These are phyloP conservation scores for Eilema sororculum DNA, from an alignment of 2,888 invertebrate species.

Conservation along the genomic window DNA sequence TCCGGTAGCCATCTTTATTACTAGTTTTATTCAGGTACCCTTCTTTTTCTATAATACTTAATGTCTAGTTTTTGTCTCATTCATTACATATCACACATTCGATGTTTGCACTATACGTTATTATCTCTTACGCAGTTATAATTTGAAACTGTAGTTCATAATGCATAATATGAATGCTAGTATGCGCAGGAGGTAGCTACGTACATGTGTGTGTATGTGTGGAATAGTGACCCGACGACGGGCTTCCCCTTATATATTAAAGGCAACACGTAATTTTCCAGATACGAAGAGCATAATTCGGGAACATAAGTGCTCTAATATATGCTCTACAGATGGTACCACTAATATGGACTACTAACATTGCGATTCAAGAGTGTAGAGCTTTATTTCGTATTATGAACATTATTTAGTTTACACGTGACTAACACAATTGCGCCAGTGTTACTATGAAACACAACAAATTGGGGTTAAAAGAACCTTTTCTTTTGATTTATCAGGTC, in stretches of 20 bases:
- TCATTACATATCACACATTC: slow-evolving; percentile 47
- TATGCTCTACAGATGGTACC: slow-evolving; percentile 68
- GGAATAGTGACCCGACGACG: slow-evolving; percentile 37
- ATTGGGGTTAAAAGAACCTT: slow-evolving; percentile 66
- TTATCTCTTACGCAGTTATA: slow-evolving; percentile 42
- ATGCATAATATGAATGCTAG: slow-evolving; percentile 25
- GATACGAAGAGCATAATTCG: slow-evolving; percentile 72
- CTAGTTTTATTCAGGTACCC: slow-evolving; percentile 33
- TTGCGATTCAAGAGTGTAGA: slow-evolving; percentile 57
- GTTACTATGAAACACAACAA: slow-evolving; percentile 55
- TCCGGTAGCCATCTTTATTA: slow-evolving; percentile 54
- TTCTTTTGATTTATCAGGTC: slow-evolving; percentile 80
- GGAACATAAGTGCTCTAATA: slow-evolving; percentile 70
- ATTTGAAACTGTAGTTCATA: not conserved
- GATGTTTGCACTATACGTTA: slow-evolving; percentile 63
- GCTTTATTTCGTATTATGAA: slow-evolving; percentile 41
- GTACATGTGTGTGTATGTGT: slow-evolving; percentile 36
- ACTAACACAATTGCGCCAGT: slow-evolving; percentile 81
- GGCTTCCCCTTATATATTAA: slow-evolving; percentile 57
- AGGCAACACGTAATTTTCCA: slow-evolving; percentile 74
- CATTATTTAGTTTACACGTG: slow-evolving; percentile 48
- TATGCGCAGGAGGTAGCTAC: slow-evolving; percentile 46
- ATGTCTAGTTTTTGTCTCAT: slow-evolving; percentile 49
- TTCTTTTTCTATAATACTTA: slow-evolving; percentile 14
- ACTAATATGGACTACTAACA: slow-evolving; percentile 66